phyloP scores from a whole-genome alignment of 2,888 invertebrate species.

The Hypomecis punctinalis region DNA sequence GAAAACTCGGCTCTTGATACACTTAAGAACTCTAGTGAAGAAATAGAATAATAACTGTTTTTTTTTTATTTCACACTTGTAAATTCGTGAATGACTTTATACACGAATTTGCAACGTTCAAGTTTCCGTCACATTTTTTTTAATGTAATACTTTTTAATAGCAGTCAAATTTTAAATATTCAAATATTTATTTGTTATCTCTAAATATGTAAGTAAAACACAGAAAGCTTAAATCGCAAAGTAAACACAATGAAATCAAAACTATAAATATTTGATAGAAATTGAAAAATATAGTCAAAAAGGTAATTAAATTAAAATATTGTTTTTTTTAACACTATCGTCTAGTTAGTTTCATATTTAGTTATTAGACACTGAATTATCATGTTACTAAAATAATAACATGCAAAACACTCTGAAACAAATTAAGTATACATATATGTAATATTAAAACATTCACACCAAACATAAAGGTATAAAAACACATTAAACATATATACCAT shows the following conservation, averaged over 20 bases:
- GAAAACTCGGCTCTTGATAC: conserved; percentile 21
- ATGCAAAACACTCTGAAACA: conserved; percentile 25
- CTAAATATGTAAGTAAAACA: conserved; percentile 33
- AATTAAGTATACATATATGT: conserved; percentile 1
- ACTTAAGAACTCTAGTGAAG: conserved; percentile 28
- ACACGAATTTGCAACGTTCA: conserved; percentile 18
- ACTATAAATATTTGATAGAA: conserved; percentile 11
- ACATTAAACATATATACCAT: not conserved
- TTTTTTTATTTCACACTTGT: conserved; percentile 10
- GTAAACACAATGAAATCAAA: conserved; percentile 39
- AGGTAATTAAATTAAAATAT: conserved; percentile 10
- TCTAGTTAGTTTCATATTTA: conserved; percentile 16
- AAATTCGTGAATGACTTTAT: conserved; percentile 14
- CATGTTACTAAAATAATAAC: conserved; percentile 10
- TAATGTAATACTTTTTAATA: not conserved
- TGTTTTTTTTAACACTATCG: conserved; percentile 11
- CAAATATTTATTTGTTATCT: conserved; percentile 1
- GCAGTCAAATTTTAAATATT: not conserved
- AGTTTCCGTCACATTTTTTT: no score
- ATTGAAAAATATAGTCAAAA: conserved; percentile 1
- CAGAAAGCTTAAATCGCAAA: conserved; percentile 44
- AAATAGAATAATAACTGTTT: conserved; percentile 10
- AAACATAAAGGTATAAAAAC: conserved; percentile 15
- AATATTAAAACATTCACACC: conserved; percentile 25
- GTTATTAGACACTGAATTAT: conserved; percentile 5